Base-by-base conservation (phyloP, 2,113 vertebrate species). In the Antechinus flavipes region DNA sequence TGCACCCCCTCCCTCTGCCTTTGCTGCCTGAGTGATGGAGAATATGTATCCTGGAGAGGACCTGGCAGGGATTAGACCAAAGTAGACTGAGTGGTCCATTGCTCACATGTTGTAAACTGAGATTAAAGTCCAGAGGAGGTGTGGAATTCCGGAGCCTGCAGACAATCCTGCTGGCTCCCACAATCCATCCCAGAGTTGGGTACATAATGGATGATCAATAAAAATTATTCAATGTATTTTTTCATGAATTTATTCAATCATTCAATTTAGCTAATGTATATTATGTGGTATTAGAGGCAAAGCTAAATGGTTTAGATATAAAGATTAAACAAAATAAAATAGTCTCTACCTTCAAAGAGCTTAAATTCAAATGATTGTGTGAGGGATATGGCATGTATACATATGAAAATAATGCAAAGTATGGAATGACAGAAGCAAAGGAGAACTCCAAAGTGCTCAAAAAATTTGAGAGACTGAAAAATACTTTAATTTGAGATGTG, bases 41-140 rank as follows among this genome's bases (percentile, higher is more conserved):
- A 84, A 84, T 84, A 42, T 84, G 68, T 84, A n/a, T 42, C 68
- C 68, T 84, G n/a, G n/a, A 84, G 24, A 92, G 89, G 91, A 55
- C 92, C 90, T 24, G 76, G 19, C 90, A 90, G 89, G 95, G 26
- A 92, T 89, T 53, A 93, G 53, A 92, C 19, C 19, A 84, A 58
- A 68, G 92, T 27, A 76, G 90, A 91, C 0, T 1, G 46, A 14
- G 92, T 91, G 35, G 49, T 16, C 94, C 94, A 96, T 90, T 14
- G 93, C 92, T 96, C 52, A 61, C 93, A 58, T 35, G 35, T 52
- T 49, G 46, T 0, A 35, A 95, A 91, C 10, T 53, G 91, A 94
- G 94, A 26, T 46, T 12, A 7, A 53, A n/a, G 46, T 24, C 68
- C 49, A 53, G 50, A 25, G 42, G 0, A 26, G 91, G 94, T 49